Evolutionary conservation across 2,797 vertebrate genomes (phyloP), one percentile per base, ranked within the genome.

Genomic region (Caiman crocodilus): DNA sequence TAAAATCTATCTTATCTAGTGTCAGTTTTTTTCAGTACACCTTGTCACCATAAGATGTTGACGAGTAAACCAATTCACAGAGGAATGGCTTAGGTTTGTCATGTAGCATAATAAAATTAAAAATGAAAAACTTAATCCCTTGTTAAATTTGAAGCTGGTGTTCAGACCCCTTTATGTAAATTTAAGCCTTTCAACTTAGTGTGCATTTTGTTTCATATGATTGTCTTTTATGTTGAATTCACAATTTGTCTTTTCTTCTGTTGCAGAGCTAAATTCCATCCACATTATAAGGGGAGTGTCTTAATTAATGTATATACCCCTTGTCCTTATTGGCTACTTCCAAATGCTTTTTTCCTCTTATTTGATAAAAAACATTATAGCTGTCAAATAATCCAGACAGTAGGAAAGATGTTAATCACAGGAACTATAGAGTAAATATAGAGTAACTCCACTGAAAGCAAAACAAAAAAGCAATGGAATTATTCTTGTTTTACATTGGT

Each of bases 401-500:
- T 16, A 11, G 67, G 14, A 12, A 57, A 83, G 82, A 85, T 88
- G 87, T 28, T 84, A 80, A 55, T 85, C 23, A 81, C 58, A 71
- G 8, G 85, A 71, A 75, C n/a, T 63, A 35, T 1, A 0, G 10
- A 69, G 56, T 90, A 91, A 93, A 59, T 87, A 64, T 55, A 84
- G 59, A 71, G 78, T 64, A 88, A 84, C 79, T 91, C 69, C 57
- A 71, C 63, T 14, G 80, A 84, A 88, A 77, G 25, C 84, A 76
- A 84, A 85, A 16, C 90, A 92, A 91, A 87, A 92, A 91, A 87
- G 65, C 50, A 7, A 6, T 0, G 30, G 73, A 87, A 94, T 94
- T 96, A 74, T 82, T 89, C 58, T 89, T 50, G 30, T 9, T 76
- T 94, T 93, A 57, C 79, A n/a, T 58, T 95, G 85, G 91, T 90